A percentile compares a stretch with the other conserved stretches of the same genome.
phyloP scores from a whole-genome alignment of 2,113 vertebrate genomes.

The Egretta garzetta region DNA sequence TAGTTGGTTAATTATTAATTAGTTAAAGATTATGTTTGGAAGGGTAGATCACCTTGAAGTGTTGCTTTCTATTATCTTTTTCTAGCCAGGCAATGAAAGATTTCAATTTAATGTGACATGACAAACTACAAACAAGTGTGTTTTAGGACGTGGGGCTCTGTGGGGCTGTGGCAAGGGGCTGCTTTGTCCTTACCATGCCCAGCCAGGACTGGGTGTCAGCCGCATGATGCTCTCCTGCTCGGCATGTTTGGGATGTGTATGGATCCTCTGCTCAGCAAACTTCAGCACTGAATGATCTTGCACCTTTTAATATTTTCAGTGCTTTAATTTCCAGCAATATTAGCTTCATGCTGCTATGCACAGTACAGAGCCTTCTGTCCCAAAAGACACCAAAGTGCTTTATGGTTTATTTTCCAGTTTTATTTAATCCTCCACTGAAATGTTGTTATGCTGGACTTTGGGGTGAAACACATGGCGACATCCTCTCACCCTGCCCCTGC shows the following conservation, averaged over 20 bases:
- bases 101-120: not conserved
- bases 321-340: not conserved
- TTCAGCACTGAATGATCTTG: not conserved
- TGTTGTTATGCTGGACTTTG: not conserved
- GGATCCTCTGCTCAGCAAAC: not conserved
- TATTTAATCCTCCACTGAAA: not conserved
- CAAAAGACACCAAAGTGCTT: not conserved
- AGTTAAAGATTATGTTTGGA: constrained; percentile 32
- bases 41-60: constrained; percentile 53
- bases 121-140: not conserved
- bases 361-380: not conserved
- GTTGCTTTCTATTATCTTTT: constrained; percentile 26
- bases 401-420: not conserved
- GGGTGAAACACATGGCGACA: not conserved
- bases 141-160: not conserved
- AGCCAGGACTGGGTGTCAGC: not conserved
- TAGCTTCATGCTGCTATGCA: not conserved
- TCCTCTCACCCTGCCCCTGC: not conserved
- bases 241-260: not conserved
- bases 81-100: not conserved
- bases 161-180: not conserved
- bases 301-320: not conserved
- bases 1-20: constrained; percentile 62
- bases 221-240: not conserved
- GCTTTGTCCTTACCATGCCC: not conserved